These are phyloP conservation scores for Thereva unica DNA, from an alignment of 2,888 invertebrate species.

Conservation along the genomic window DNA sequence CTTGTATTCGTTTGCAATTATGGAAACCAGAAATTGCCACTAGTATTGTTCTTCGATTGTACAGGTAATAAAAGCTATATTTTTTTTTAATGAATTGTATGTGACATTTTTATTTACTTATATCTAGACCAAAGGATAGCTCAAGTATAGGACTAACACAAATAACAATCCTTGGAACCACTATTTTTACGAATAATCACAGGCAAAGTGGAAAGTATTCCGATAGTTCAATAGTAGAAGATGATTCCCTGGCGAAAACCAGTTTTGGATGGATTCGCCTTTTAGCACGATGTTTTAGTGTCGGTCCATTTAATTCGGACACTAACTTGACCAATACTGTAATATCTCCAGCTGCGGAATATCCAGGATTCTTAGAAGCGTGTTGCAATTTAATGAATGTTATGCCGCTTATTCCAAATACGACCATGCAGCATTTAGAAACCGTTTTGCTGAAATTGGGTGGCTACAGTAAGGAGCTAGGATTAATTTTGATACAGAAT, in stretches of 20 bases:
- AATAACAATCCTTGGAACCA: slow-evolving; percentile 80
- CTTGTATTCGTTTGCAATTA: slow-evolving; percentile 81
- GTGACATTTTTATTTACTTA: not conserved
- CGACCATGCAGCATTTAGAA: slow-evolving; percentile 66
- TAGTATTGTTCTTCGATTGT: slow-evolving; percentile 69
- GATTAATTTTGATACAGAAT: slow-evolving; percentile 63
- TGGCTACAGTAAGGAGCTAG: slow-evolving; percentile 65
- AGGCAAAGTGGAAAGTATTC: slow-evolving; percentile 32
- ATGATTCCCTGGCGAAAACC: slow-evolving; percentile 57
- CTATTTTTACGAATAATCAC: slow-evolving; percentile 73
- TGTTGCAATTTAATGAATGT: slow-evolving; percentile 74
- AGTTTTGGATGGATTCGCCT: slow-evolving; percentile 85
- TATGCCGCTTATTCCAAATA: slow-evolving; percentile 64
- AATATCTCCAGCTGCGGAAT: slow-evolving; percentile 67
- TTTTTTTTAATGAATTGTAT: slow-evolving; percentile 5
- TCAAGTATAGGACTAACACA: slow-evolving; percentile 87
- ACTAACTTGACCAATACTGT: slow-evolving; percentile 58
- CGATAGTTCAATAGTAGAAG: slow-evolving; percentile 46
- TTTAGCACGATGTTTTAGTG: slow-evolving; percentile 76
- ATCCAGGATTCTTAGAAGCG: slow-evolving; percentile 69
- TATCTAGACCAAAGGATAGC: slow-evolving; percentile 85
- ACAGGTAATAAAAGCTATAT: slow-evolving; percentile 48
- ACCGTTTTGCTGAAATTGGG: slow-evolving; percentile 72
- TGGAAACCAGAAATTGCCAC: slow-evolving; percentile 85
- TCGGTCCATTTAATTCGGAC: slow-evolving; percentile 53